These are phyloP conservation scores for Kryptolebias ocellatus DNA, from an alignment of 2,797 vertebrate species.

Conservation along the genomic window DNA sequence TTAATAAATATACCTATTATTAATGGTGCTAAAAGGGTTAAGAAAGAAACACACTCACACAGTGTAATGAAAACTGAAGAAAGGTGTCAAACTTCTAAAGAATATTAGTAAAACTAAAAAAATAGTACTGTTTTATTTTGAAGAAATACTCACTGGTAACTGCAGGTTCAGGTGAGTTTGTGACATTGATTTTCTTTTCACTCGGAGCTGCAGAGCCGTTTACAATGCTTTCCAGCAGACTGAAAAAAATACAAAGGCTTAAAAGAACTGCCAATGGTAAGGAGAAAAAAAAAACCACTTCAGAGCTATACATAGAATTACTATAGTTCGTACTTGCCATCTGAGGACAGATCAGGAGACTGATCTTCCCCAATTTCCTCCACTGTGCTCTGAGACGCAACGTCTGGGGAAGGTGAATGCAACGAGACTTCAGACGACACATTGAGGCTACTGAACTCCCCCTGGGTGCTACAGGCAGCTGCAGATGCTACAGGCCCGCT, in stretches of 20 bases:
- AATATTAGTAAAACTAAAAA: background rate
- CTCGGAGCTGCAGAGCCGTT: slow-evolving; percentile 27
- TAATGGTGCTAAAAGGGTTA: background rate
- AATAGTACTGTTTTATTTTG: background rate
- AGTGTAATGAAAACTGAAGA: background rate
- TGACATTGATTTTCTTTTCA: slow-evolving; percentile 18
- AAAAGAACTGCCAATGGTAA: slow-evolving; percentile 39
- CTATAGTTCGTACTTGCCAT: slow-evolving; percentile 90
- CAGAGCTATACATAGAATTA: slow-evolving; percentile 14
- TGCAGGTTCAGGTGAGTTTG: slow-evolving; percentile 29
- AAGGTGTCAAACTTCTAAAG: background rate
- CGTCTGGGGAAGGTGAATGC: slow-evolving; percentile 71
- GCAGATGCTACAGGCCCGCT: slow-evolving; percentile 55
- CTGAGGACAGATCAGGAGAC: slow-evolving; percentile 84
- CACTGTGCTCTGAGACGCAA: slow-evolving; percentile 59
- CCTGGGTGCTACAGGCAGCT: slow-evolving; percentile 56
- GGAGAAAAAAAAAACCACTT: background rate
- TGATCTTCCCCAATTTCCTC: slow-evolving; percentile 81
- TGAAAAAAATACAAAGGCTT: slow-evolving; percentile 54
- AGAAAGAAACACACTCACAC: background rate
- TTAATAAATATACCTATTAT: too few relatives aligned
- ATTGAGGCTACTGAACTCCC: slow-evolving; percentile 69
- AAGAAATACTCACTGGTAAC: slow-evolving; percentile 54
- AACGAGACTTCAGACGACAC: slow-evolving; percentile 70
- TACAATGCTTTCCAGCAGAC: slow-evolving; percentile 53